Evolutionary conservation across 2,113 vertebrate species (phyloP), one percentile per base, ranked within the genome.

Genomic region (Heterotilapia buettikoferi): DNA sequence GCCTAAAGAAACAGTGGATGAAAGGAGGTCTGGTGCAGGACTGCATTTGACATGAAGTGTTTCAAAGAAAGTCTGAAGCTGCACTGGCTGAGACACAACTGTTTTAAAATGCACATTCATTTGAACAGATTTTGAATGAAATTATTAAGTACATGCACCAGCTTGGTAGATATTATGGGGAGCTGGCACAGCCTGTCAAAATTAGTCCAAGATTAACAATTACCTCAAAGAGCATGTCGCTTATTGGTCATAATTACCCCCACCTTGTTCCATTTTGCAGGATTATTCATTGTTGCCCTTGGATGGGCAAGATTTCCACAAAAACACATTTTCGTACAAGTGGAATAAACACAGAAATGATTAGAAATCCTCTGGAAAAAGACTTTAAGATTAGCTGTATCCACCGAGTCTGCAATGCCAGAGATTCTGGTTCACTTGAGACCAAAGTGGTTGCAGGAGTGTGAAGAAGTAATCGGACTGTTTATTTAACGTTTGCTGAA

Each of bases 401-500:
- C 87, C 85, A 13, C 84, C 4, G 31, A 83, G 61, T 89, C 59
- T 76, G 78, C 63, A 79, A 84, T 82, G 89, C 85, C 81, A 66
- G 82, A 92, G 87, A 91, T 94, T 93, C 93, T 63, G 88, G 86
- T 93, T 92, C 92, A 90, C 90, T 92, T 90, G 90, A 93, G 88
- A 93, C 89, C 86, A 92, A 93, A 91, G 91, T 90, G 91, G 88
- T 93, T 93, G 89, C 90, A 94, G 86, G 87, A 95, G 94, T 95
- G 94, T 88, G 94, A 96, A 91, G 83, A 88, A 84, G 90, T 93
- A 93, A 93, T 95, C 89, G 86, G 47, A 61, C 85, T 95, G 94
- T 96, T 96, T 95, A 87, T 94, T 93, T 95, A 94, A 95, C 86
- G 45, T 95, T 88, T 76, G 88, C 85, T 88, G 87, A 93, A 94